Conservation (phyloP, 2,113 vertebrate genomes). For the Ramphastos sulfuratus region DNA sequence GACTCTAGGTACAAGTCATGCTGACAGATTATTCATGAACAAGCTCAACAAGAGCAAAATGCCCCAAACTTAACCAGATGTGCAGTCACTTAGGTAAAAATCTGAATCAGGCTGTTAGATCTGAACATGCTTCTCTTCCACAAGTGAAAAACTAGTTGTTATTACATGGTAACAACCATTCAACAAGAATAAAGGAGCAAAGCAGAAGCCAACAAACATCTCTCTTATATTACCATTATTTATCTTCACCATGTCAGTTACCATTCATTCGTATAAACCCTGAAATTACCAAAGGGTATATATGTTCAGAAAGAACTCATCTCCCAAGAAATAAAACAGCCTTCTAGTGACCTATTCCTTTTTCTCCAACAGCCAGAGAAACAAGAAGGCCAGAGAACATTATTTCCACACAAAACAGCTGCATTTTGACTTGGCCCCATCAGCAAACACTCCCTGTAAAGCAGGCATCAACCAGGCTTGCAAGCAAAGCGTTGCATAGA, state of each 20-base stretch:
- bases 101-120: neutral
- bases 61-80: neutral
- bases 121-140: neutral
- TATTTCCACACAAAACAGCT: neutral
- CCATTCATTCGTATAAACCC: neutral
- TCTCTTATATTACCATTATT: neutral
- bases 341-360: neutral
- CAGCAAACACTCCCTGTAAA: neutral
- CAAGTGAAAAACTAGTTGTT: neutral
- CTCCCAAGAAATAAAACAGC: neutral
- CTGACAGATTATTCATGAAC: neutral
- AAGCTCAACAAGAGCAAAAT: neutral
- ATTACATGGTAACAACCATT: neutral
- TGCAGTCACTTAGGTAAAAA: neutral
- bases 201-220: neutral
- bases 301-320: neutral
- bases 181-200: neutral
- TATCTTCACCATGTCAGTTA: neutral
- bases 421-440: neutral
- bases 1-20: slow-evolving; percentile 4
- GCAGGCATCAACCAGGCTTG: neutral
- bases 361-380: neutral
- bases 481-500: neutral
- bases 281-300: neutral
- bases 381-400: neutral